Base-by-base conservation (phyloP, 2,113 vertebrate species). In the Spea bombifrons region DNA sequence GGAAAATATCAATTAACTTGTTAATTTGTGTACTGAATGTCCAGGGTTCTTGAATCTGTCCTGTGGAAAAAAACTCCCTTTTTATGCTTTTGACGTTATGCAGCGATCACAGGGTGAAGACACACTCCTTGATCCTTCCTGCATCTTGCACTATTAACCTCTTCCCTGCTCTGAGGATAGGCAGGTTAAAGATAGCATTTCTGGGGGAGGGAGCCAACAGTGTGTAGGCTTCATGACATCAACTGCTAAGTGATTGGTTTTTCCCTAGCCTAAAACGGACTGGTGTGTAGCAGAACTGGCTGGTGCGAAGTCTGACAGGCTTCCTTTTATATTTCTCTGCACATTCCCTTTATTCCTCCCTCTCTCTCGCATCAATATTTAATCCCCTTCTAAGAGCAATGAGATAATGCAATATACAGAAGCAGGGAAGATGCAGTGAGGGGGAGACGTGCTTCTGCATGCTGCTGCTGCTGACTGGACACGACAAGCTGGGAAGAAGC, bases 401-500 rank as follows among this genome's bases (percentile, higher is more conserved):
- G 86, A 78, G 72, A 80, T 80, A 66, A 76, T 85, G 88, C 78
- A 64, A 76, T 85, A 87, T 84, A 84, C 83, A 66, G 81, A 82
- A 82, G 82, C 78, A 74, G 82, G 59, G 50, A 69, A 69, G 76
- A 64, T 81, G 83, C 84, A 77, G 83, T 82, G 84, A 86, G 86
- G 66, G 81, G 80, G 78, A 85, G 71, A 80, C 81, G 82, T 83
- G 83, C 86, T 80, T 82, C 75, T 83, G 75, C 66, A 76, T 77
- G 66, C 57, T 63, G 48, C 66, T 71, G 70, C 43, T 66, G 15
- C 47, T 17, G 89, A 86, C 88, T 88, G 86, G 89, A 88, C 86
- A 85, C 86, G 87, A 85, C 84, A 88, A 90, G 88, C 90, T 86
- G 89, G 84, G 92, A 92, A 83, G 88, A 86, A 88, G 88, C 88